Percentiles rank a stretch among this genome's conserved stretches.
These are phyloP conservation scores for Rhamnusium bicolor DNA, from an alignment of 2,888 invertebrate genomes.

Conservation along the genomic window DNA sequence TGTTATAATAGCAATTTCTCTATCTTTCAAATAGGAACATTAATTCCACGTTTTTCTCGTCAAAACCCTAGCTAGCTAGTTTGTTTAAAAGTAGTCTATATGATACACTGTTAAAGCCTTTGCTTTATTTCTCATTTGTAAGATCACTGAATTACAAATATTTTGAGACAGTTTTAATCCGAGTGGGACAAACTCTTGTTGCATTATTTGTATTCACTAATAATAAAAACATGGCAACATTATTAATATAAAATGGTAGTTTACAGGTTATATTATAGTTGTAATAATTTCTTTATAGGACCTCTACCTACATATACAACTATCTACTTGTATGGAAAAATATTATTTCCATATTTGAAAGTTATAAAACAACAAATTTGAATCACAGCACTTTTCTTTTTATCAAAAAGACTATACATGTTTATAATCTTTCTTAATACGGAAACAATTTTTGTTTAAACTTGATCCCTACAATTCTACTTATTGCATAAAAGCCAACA, in stretches of 20 bases:
- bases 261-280: neutral
- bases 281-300: neutral
- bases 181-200: no score
- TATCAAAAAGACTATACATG: slow-evolving; percentile 23
- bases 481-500: slow-evolving; percentile 47
- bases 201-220: no score
- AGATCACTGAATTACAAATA: no score
- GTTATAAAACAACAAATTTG: slow-evolving; percentile 16
- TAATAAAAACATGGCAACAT: neutral
- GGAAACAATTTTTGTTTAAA: slow-evolving; percentile 12
- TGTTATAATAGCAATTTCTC: no score
- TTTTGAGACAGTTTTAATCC: no score
- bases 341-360: slow-evolving; percentile 6
- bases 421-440: neutral
- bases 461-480: slow-evolving; percentile 38
- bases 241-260: neutral
- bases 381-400: slow-evolving; percentile 38
- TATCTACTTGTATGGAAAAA: neutral
- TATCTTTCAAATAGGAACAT: no score
- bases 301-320: neutral
- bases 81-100: no score
- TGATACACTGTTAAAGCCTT: no score
- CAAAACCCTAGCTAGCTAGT: no score
- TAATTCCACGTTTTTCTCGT: no score
- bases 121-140: no score